These are phyloP conservation scores for Malacoraja senta DNA, from an alignment of 2,797 vertebrate genomes.

Conservation along the genomic window DNA sequence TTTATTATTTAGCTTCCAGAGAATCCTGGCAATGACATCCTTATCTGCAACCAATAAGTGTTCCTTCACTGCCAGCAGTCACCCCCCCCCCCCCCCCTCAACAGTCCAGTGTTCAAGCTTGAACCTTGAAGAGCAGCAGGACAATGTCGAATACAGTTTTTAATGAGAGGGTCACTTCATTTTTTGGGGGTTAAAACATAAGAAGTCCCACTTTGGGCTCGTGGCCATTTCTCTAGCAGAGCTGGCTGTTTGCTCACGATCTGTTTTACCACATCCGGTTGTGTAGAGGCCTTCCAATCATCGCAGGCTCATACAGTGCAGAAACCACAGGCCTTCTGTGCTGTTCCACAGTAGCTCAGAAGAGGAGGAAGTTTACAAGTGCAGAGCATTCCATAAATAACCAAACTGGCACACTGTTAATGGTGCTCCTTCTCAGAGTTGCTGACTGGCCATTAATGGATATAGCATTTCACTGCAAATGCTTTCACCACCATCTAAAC, in stretches of 20 bases:
- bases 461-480: neutral
- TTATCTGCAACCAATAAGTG: neutral
- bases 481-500: neutral
- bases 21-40: neutral
- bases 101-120: neutral
- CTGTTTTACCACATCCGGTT: constrained; percentile 45
- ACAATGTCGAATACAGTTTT: no score
- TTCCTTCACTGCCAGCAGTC: neutral
- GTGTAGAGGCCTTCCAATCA: neutral
- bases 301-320: neutral
- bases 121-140: neutral
- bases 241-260: constrained; percentile 33
- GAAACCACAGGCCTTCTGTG: neutral
- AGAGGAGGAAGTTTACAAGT: constrained; percentile 7
- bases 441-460: neutral
- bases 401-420: neutral
- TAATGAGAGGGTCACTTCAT: neutral
- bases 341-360: neutral
- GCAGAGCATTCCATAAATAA: neutral
- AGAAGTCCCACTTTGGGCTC: neutral
- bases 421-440: neutral
- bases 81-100: neutral
- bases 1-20: no score
- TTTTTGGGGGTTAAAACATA: neutral
- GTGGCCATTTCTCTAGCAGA: neutral